Evolutionary conservation across 2,888 invertebrate genomes (phyloP).

Genomic region (Pollenia labialis): DNA sequence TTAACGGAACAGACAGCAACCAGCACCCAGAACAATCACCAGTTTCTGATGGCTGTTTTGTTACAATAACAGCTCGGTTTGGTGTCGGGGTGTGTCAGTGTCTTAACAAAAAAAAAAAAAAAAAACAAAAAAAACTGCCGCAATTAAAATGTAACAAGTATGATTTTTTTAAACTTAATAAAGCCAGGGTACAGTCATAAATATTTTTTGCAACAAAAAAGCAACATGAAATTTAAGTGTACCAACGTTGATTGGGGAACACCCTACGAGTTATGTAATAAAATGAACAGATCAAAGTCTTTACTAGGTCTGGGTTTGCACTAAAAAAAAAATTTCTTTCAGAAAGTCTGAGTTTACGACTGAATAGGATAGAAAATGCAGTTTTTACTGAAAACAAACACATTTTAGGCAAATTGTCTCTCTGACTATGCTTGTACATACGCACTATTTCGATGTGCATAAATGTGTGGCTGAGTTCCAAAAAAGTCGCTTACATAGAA

Average conservation of each 20-base stretch:
- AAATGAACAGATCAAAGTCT: too few relatives aligned
- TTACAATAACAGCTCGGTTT: conserved; percentile 5
- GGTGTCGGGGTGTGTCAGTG: conserved; percentile 69
- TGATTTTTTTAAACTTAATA: not conserved
- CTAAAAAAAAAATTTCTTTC: too few relatives aligned
- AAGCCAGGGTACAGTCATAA: conserved; percentile 49
- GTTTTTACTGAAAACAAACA: too few relatives aligned
- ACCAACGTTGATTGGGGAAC: conserved; percentile 1
- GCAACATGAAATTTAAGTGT: not conserved
- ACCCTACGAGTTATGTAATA: not conserved
- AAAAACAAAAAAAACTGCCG: conserved; percentile 10
- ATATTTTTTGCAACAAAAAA: conserved; percentile 17
- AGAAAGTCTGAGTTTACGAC: too few relatives aligned
- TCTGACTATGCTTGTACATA: too few relatives aligned
- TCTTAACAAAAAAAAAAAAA: conserved; percentile 25
- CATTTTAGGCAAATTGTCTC: too few relatives aligned
- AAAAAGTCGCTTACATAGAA: too few relatives aligned
- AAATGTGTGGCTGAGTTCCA: too few relatives aligned
- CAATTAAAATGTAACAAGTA: conserved; percentile 53
- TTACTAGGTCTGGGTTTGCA: too few relatives aligned
- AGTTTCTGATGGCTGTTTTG: conserved; percentile 19
- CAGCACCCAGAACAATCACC: conserved; percentile 55
- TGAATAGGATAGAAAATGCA: too few relatives aligned
- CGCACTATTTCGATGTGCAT: too few relatives aligned
- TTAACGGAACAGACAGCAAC: conserved; percentile 25